Evolutionary conservation across 2,113 vertebrate species (phyloP).

Genomic region (Aplodontia rufa): DNA sequence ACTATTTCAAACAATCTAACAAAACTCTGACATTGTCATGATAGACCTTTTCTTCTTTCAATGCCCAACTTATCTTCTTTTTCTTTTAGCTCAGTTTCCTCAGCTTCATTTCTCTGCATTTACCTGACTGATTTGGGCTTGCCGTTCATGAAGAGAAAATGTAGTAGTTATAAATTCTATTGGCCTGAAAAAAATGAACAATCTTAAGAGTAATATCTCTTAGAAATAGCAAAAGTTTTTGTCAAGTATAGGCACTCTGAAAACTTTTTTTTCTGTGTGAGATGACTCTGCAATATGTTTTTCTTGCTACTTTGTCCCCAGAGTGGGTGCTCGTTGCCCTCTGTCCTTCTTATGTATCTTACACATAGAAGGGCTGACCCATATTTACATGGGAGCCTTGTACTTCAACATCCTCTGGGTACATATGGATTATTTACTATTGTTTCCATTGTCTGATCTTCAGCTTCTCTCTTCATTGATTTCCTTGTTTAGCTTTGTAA

Average conservation of each 20-base stretch:
- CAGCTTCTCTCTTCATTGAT: background rate
- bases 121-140: background rate
- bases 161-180: background rate
- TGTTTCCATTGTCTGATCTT: background rate
- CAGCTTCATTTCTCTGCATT: background rate
- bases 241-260: background rate
- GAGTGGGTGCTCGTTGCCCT: background rate
- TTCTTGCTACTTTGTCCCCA: background rate
- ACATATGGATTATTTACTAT: background rate
- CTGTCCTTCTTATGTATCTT: background rate
- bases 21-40: background rate
- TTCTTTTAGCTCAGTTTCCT: background rate
- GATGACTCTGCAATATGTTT: background rate
- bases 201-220: background rate
- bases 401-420: background rate
- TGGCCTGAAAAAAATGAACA: background rate
- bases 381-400: accelerated
- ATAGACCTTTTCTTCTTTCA: background rate
- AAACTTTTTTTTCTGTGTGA: background rate
- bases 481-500: background rate
- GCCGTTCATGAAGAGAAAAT: background rate
- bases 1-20: background rate
- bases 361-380: background rate
- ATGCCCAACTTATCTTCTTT: background rate
- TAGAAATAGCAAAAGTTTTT: background rate